Evolutionary conservation across 2,113 vertebrate species (phyloP), one percentile per base, ranked within the genome.

Genomic region (Panurus biarmicus): DNA sequence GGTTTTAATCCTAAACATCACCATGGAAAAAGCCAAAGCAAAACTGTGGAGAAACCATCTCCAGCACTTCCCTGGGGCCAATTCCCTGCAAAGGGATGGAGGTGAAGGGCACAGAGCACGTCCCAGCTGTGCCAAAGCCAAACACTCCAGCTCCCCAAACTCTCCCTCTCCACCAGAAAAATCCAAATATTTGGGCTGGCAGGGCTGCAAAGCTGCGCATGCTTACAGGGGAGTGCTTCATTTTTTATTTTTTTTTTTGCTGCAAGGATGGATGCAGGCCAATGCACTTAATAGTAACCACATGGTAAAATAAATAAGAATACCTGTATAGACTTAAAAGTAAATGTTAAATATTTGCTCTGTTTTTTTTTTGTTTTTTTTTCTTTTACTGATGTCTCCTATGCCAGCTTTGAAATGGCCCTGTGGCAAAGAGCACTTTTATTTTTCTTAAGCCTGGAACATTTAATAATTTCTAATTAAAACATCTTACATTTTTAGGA

Each of bases 241-340:
- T 92, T 93, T 93, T 67, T 77, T 54, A 1, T 84, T 36, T 60
- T 70, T 57, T 77, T 69, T 80, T 75, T 81, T 87, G 14, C 67
- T 92, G 76, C 77, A 64, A 95, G 83, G 75, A 85, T 96, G 93
- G 93, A 85, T 95, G 74, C 60, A 87, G 94, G 79, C 94, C 94
- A 96, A 80, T 1, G 10, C 69, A 93, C 96, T 97, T 96, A 97
- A 97, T 96, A 92, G 92, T 91, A 94, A 95, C 95, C 95, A 97
- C 93, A 95, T 96, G 94, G 94, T 94, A 94, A 96, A 94, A 96
- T 96, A 96, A 96, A 96, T 92, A 96, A 88, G 79, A 96, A 95
- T 91, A 90, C 71, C 88, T 86, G 82, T 73, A 93, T 91, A 57
- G 91, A 84, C 86, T 95, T 95, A 57, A 95, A 96, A 96, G 93